These are phyloP conservation scores for Hipparchia semele DNA, from an alignment of 2,888 invertebrate species.

Conservation along the genomic window DNA sequence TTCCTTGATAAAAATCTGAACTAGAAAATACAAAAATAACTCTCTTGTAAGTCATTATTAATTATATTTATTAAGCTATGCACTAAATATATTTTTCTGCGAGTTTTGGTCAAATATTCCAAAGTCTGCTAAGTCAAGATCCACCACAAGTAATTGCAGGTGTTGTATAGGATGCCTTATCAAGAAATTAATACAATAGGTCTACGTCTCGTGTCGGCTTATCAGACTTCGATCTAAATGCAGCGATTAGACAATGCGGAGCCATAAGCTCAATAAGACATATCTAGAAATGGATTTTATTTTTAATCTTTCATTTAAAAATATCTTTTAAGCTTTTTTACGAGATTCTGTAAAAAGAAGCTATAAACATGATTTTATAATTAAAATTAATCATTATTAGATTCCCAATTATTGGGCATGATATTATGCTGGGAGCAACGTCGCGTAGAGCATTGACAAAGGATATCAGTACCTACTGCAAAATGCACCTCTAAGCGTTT, in stretches of 20 bases:
- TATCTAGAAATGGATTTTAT: constrained; percentile 46
- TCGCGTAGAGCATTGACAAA: too few relatives aligned
- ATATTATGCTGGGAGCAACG: too few relatives aligned
- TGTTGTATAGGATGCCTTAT: constrained; percentile 39
- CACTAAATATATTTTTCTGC: too few relatives aligned
- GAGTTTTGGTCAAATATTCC: too few relatives aligned
- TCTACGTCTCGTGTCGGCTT: constrained; percentile 59
- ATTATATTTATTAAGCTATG: too few relatives aligned
- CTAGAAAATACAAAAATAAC: too few relatives aligned
- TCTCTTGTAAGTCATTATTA: too few relatives aligned
- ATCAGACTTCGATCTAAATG: constrained; percentile 71
- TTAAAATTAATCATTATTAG: not conserved
- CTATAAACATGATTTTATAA: not conserved
- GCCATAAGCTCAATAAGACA: constrained; percentile 59
- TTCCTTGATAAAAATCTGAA: too few relatives aligned
- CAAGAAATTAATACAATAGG: constrained; percentile 73
- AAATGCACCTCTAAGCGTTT: not conserved
- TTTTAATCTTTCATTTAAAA: constrained; percentile 28
- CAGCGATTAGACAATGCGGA: constrained; percentile 60
- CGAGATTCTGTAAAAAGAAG: constrained; percentile 20
- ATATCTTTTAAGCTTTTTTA: constrained; percentile 13
- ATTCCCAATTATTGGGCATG: too few relatives aligned
- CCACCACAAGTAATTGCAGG: not conserved
- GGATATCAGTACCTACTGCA: not conserved
- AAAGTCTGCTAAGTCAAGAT: too few relatives aligned